Conservation (phyloP, 1,140 invertebrate genomes). For the Mercenaria mercenaria region DNA sequence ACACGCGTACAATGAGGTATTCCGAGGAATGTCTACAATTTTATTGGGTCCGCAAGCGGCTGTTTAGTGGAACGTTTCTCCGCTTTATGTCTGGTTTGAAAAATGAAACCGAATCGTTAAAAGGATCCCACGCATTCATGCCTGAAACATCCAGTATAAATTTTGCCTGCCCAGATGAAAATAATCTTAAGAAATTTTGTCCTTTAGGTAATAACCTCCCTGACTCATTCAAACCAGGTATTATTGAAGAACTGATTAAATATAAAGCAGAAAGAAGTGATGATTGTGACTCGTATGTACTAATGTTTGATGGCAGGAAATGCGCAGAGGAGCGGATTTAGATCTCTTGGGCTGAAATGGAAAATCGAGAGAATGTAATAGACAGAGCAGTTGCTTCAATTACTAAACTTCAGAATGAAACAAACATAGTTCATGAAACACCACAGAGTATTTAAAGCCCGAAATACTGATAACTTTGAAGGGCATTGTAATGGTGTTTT, state of each 20-base stretch:
- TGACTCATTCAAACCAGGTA: background rate
- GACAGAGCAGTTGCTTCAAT: background rate
- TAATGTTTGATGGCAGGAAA: conserved; percentile 29
- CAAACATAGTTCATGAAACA: background rate
- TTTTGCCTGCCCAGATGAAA: background rate
- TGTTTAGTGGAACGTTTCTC: conserved; percentile 40
- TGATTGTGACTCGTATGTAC: background rate
- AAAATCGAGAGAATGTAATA: background rate
- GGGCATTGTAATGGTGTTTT: too few species aligned
- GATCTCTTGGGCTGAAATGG: background rate
- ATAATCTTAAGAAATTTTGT: background rate
- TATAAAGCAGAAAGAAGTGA: background rate
- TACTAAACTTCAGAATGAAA: background rate
- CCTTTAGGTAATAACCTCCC: background rate
- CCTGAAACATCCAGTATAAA: background rate
- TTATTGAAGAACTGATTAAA: background rate
- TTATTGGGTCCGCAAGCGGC: background rate
- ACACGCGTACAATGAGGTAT: background rate
- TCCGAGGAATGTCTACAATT: background rate
- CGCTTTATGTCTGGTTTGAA: conserved; percentile 24
- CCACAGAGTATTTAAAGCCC: background rate
- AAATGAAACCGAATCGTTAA: background rate
- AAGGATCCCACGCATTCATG: background rate
- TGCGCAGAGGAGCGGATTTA: background rate
- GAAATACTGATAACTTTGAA: background rate